Base-by-base conservation (phyloP, 2,888 invertebrate species). In the Serrognathus titanus region DNA sequence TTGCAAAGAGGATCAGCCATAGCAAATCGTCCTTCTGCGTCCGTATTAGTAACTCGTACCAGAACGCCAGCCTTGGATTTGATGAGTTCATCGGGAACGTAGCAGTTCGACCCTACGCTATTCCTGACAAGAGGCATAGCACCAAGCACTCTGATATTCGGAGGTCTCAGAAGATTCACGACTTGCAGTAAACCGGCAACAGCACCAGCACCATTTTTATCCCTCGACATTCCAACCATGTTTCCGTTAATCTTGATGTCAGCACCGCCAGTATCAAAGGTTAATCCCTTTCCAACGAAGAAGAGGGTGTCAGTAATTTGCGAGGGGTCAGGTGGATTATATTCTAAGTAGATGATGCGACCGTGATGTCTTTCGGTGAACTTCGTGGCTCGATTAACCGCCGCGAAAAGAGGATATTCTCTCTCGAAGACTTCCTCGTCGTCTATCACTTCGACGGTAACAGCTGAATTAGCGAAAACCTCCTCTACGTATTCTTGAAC, bases 121-220 rank as follows among this genome's bases (percentile, higher is more conserved):
- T 97, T 97, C 60, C 97, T 85, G 12, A 94, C 94, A 80, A 96
- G 81, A 63, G 90, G 87, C 75, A 97, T 77, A 3, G 88, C 90
- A 24, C 86, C 94, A 62, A 92, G 81, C n/a, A 92, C 92, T 76
- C 87, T 87, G 13, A 93, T 75, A 55, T 88, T 82, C 57, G 82
- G 78, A 1, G 94, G 93, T 69, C 86, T 82, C 63, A 89, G 75
- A 52, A 84, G 71, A 20, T 64, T 65, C 2, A 77, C 72, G 2
- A 91, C 89, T 83, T 94, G 87, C 83, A 97, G 87, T 75, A 97
- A 93, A 49, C 97, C 97, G 47, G 90, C 92, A 12, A 93, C 89
- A 43, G 92, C 91, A 2, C 96, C 96, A 16, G 96, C 92, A 24
- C 97, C 97, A 76, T 94, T 95, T 79, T 97, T 97, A 79, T 97